These are phyloP conservation scores for Hylaeus anthracinus DNA, from an alignment of 1,140 invertebrate genomes.

Conservation along the genomic window DNA sequence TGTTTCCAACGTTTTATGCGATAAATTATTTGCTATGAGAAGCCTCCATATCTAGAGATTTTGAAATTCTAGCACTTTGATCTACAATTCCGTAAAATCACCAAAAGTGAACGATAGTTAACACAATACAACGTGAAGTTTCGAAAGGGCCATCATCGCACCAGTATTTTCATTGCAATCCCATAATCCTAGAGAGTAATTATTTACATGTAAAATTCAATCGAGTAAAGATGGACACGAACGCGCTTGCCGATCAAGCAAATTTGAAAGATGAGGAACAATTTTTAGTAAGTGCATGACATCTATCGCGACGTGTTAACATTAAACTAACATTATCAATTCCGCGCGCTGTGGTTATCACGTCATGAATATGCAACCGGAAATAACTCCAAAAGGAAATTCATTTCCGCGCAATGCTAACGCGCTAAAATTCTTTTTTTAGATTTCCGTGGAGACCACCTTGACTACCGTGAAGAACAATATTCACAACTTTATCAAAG, in stretches of 20 bases:
- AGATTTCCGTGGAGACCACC: constrained; percentile 48
- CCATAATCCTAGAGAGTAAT: not conserved
- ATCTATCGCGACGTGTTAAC: not conserved
- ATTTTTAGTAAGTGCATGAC: constrained; percentile 40
- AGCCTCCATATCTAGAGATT: not conserved
- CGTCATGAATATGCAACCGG: constrained; percentile 9
- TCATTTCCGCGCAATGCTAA: not conserved
- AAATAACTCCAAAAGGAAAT: constrained; percentile 11
- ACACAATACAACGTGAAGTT: constrained; percentile 2
- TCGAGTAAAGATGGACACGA: constrained; percentile 19
- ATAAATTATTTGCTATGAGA: not conserved
- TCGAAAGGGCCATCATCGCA: not conserved
- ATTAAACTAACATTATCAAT: not conserved
- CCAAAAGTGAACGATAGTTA: not conserved
- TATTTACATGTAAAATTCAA: not conserved
- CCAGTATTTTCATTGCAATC: not conserved
- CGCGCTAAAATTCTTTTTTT: not conserved
- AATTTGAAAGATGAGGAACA: constrained; percentile 26
- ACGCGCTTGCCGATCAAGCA: constrained; percentile 14
- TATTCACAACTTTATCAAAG: constrained; percentile 37
- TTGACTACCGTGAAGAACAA: constrained; percentile 22
- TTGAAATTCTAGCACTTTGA: not conserved
- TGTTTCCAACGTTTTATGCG: not conserved
- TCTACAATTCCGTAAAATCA: not conserved
- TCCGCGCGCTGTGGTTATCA: not conserved